Percentiles rank a stretch among this genome's conserved stretches.
Evolutionary conservation across 2,888 invertebrate species (phyloP).

Genomic region (Rambutsinella grinnellia): DNA sequence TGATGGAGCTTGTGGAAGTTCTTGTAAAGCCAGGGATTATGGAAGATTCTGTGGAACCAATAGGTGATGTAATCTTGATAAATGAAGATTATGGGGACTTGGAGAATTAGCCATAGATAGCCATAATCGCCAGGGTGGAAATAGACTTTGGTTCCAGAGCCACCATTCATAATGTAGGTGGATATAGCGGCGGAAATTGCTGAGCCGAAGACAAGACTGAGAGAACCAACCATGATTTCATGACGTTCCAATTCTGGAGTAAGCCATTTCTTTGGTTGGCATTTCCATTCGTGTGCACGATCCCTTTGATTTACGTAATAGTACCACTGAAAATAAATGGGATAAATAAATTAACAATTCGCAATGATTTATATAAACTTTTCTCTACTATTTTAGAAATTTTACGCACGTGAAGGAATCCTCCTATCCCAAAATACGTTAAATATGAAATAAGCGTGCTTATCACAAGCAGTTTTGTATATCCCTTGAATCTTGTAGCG

Average conservation of each 20-base stretch:
- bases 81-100: constrained; percentile 77
- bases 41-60: constrained; percentile 78
- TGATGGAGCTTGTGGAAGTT: constrained; percentile 82
- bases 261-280: constrained; percentile 79
- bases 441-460: constrained; percentile 73
- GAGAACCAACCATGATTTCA: constrained; percentile 77
- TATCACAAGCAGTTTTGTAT: constrained; percentile 68
- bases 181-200: constrained; percentile 75
- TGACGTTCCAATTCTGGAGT: constrained; percentile 78
- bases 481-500: constrained; percentile 56
- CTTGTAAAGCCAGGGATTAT: constrained; percentile 78
- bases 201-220: constrained; percentile 71
- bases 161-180: constrained; percentile 78
- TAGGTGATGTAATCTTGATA: constrained; percentile 77
- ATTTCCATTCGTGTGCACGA: constrained; percentile 79
- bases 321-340: constrained; percentile 74
- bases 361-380: background rate
- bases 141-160: constrained; percentile 73
- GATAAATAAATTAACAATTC: background rate
- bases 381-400: background rate
- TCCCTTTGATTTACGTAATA: constrained; percentile 77
- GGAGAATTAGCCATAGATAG: constrained; percentile 77
- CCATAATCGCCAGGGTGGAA: constrained; percentile 76
- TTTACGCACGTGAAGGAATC: constrained; percentile 77
- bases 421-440: constrained; percentile 77